Percentiles rank a stretch among this genome's conserved stretches.
Conservation (phyloP, 2,888 invertebrate genomes). For the Netelia melanura region DNA sequence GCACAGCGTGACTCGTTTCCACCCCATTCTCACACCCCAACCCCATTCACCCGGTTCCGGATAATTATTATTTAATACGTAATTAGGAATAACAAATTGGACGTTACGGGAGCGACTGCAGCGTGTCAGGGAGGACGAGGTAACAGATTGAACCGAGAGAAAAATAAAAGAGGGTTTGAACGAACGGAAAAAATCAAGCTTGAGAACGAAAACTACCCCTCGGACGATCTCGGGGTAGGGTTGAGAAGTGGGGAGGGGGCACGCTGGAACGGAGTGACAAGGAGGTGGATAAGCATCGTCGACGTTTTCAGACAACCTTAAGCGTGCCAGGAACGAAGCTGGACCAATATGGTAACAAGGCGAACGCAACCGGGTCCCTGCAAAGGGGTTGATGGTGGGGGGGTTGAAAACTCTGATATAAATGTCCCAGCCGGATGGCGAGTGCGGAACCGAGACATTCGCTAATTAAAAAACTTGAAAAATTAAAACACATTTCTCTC, state of each 20-base stretch:
- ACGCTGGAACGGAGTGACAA: constrained; percentile 58
- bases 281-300: constrained; percentile 35
- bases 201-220: constrained; percentile 70
- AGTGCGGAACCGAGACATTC: constrained; percentile 84
- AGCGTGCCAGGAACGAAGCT: constrained; percentile 42
- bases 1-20: constrained; percentile 39
- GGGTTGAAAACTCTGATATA: constrained; percentile 82
- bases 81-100: constrained; percentile 81
- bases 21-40: constrained; percentile 33
- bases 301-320: constrained; percentile 50
- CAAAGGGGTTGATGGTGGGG: neutral
- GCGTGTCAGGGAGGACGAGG: constrained; percentile 13
- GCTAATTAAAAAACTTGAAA: constrained; percentile 85
- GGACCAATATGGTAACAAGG: constrained; percentile 65
- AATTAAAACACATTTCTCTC: constrained; percentile 85
- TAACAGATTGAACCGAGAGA: constrained; percentile 52
- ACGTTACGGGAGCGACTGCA: constrained; percentile 38
- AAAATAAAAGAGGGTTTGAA: constrained; percentile 35
- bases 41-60: constrained; percentile 22
- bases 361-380: constrained; percentile 59
- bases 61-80: constrained; percentile 80
- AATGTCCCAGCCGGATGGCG: constrained; percentile 81
- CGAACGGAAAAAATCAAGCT: constrained; percentile 63
- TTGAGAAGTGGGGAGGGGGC: constrained; percentile 44
- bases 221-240: constrained; percentile 65